Evolutionary conservation across 2,888 invertebrate species (phyloP).

Genomic region (Coelinius sp.): DNA sequence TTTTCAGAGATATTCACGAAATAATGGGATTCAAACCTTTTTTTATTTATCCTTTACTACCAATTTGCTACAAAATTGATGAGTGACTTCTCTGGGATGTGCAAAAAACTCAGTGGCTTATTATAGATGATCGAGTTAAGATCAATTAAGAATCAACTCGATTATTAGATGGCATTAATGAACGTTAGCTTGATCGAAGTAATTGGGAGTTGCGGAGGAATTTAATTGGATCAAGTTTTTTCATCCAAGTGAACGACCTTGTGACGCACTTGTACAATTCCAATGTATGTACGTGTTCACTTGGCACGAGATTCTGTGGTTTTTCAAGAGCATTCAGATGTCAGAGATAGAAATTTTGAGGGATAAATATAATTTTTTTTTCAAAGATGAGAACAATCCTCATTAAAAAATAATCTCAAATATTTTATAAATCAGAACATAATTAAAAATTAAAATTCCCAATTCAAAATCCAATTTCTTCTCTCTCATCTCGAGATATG

Average conservation of each 20-base stretch:
- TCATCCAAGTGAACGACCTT: neutral
- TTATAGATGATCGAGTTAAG: neutral
- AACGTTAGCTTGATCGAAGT: neutral
- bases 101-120: neutral
- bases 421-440: no score
- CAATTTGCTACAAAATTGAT: neutral
- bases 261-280: neutral
- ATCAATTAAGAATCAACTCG: neutral
- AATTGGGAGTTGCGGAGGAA: neutral
- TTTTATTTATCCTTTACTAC: neutral
- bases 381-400: neutral
- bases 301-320: constrained; percentile 9
- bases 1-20: no score
- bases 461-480: constrained; percentile 4
- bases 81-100: neutral
- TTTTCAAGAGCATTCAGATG: neutral
- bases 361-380: neutral
- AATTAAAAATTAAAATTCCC: neutral
- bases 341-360: neutral
- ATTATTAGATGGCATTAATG: neutral
- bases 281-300: constrained; percentile 16
- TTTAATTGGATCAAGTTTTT: neutral
- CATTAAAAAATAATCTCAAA: no score
- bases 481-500: constrained; percentile 16
- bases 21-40: neutral